Percentiles rank a stretch among this genome's conserved stretches.
Conservation (phyloP, 1,140 invertebrate genomes). For the Orchestia grillus region DNA sequence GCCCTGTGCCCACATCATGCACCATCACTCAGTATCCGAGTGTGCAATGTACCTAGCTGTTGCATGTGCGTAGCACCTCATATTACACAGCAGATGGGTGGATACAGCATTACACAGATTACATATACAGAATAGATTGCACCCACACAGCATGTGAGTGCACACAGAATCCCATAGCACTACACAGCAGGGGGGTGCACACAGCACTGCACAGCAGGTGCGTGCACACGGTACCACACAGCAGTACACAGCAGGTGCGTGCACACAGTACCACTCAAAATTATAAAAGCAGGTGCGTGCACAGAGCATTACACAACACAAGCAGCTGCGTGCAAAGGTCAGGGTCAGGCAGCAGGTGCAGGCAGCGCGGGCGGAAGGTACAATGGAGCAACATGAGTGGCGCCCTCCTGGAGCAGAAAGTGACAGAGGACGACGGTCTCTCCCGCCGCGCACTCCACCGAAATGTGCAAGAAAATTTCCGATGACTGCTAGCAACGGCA, state of each 20-base stretch:
- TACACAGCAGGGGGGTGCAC: background rate
- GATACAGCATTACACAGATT: background rate
- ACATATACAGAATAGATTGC: too few species aligned
- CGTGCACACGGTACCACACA: conserved; percentile 4
- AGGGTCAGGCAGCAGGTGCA: background rate
- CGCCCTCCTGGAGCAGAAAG: too few species aligned
- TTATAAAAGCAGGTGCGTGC: background rate
- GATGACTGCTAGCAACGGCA: too few species aligned
- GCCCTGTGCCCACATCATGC: too few species aligned
- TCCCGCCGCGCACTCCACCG: too few species aligned
- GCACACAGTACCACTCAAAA: background rate
- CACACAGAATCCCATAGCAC: background rate
- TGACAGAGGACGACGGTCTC: too few species aligned
- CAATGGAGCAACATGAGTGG: background rate
- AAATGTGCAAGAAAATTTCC: too few species aligned
- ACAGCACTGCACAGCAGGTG: background rate
- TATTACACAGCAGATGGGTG: too few species aligned
- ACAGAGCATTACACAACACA: background rate
- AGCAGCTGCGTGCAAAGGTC: background rate
- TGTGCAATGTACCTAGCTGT: too few species aligned
- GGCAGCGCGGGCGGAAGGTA: background rate
- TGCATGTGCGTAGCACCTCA: too few species aligned
- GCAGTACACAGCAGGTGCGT: background rate
- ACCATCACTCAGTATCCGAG: too few species aligned
- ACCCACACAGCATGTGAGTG: background rate